A percentile compares a stretch with the other conserved stretches of the same genome.
Evolutionary conservation across 2,113 vertebrate species (phyloP).

Genomic region (Salminus brasiliensis): DNA sequence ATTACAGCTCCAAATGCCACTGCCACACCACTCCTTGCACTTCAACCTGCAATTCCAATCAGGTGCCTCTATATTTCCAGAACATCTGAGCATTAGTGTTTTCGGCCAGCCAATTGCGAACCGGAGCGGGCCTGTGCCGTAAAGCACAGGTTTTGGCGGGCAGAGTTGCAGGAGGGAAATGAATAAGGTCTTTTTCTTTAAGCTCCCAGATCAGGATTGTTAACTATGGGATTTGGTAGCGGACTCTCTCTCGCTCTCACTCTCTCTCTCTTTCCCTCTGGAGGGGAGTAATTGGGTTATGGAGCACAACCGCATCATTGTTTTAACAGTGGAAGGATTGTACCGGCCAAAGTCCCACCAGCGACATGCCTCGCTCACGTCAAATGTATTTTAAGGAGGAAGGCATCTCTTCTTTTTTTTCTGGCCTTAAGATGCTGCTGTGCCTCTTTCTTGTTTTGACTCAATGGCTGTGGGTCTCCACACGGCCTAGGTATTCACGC

Average conservation of each 20-base stretch:
- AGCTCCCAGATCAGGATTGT: constrained; percentile 75
- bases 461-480: neutral
- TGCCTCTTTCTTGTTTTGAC: constrained; percentile 6
- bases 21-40: neutral
- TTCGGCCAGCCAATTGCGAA: neutral
- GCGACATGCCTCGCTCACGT: constrained; percentile 77
- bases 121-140: neutral
- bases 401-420: constrained; percentile 44
- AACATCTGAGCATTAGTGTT: constrained; percentile 10
- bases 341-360: constrained; percentile 77
- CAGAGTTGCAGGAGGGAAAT: constrained; percentile 61
- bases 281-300: constrained; percentile 82
- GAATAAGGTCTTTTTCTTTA: constrained; percentile 75
- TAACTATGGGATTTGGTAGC: constrained; percentile 80
- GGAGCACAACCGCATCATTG: constrained; percentile 81
- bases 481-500: neutral
- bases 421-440: neutral
- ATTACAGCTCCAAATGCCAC: constrained; percentile 17
- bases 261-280: constrained; percentile 75
- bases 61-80: constrained; percentile 2
- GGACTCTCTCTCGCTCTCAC: constrained; percentile 78
- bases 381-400: constrained; percentile 61
- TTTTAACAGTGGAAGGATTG: constrained; percentile 84
- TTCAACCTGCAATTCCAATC: constrained; percentile 19
- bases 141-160: constrained; percentile 28